These are phyloP conservation scores for Caranx ignobilis DNA, from an alignment of 2,113 vertebrate genomes.

Conservation along the genomic window DNA sequence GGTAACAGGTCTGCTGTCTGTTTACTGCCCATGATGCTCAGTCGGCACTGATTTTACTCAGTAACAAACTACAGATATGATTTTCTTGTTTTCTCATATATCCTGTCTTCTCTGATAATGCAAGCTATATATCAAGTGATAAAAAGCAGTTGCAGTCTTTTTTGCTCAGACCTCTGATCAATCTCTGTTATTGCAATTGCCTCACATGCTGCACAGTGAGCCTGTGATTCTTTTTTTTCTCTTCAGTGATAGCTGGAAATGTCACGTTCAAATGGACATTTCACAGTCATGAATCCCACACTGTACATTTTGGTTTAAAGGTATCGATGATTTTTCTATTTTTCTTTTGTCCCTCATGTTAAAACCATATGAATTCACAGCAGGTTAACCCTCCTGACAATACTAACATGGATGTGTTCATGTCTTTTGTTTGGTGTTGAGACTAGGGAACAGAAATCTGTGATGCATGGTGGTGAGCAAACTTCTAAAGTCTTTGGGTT, in stretches of 20 bases:
- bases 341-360: background rate
- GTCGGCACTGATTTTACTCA: slow-evolving; percentile 1
- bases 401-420: background rate
- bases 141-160: slow-evolving; percentile 29
- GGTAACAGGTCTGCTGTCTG: background rate
- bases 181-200: slow-evolving; percentile 32
- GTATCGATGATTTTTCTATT: slow-evolving; percentile 12
- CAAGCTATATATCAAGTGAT: slow-evolving; percentile 14
- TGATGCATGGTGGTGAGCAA: slow-evolving; percentile 25
- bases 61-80: slow-evolving; percentile 12
- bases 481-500: slow-evolving; percentile 62
- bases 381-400: slow-evolving; percentile 1
- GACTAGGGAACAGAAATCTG: slow-evolving; percentile 18
- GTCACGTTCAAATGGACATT: slow-evolving; percentile 9
- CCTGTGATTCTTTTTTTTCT: background rate
- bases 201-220: background rate
- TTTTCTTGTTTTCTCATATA: slow-evolving; percentile 17
- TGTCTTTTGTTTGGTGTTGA: slow-evolving; percentile 31
- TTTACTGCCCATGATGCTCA: background rate
- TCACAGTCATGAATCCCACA: slow-evolving; percentile 14
- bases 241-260: slow-evolving; percentile 20
- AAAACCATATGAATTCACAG: slow-evolving; percentile 8
- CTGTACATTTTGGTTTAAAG: slow-evolving; percentile 59
- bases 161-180: slow-evolving; percentile 22
- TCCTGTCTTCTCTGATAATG: slow-evolving; percentile 14